Evolutionary conservation across 2,888 invertebrate genomes (phyloP), one percentile per base, ranked within the genome.

Genomic region (Microctonus aethiopoides): DNA sequence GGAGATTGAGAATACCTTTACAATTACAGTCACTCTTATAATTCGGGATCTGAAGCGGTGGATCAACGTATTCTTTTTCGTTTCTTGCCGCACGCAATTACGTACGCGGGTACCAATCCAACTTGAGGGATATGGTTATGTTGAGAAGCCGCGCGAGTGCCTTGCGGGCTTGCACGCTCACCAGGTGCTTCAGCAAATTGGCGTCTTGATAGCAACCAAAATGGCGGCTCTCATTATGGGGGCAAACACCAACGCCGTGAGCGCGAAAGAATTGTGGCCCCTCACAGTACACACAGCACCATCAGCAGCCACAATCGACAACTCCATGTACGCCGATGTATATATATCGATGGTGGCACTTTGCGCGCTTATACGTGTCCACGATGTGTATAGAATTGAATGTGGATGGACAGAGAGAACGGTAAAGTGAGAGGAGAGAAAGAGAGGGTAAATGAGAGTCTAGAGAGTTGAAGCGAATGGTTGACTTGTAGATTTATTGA

Each of bases 401-500:
- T 46, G n/a, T 46, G 16, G 46, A 7, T n/a, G n/a, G 20, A 46
- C 6, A 20, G 46, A 13, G 41, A 41, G n/a, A 41, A 41, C 5
- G 16, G n/a, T n/a, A 9, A 4, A 46, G 13, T n/a, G n/a, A 16
- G 16, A n/a, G 5, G 46, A 16, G 4, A 13, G n/a, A 13, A 0
- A 4, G n/a, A 4, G 20, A 61, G 11, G 29, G 2, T 7, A 26
- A 67, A 51, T 52, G 69, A 54, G 60, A 63, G 63, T 54, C 29
- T 34, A 39, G 46, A 56, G 63, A 72, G 63, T 54, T 51, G 56
- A 66, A 71, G 70, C 60, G 63, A 70, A 77, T 75, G 76, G 77
- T 80, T 80, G 79, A 81, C 82, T 81, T 78, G 80, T 78, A 82
- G 81, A 83, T 83, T 83, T 83, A 83, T 83, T 80, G 83, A 83